Base-by-base conservation (phyloP, 1,140 invertebrate genomes). In the Cataglyphis hispanica region DNA sequence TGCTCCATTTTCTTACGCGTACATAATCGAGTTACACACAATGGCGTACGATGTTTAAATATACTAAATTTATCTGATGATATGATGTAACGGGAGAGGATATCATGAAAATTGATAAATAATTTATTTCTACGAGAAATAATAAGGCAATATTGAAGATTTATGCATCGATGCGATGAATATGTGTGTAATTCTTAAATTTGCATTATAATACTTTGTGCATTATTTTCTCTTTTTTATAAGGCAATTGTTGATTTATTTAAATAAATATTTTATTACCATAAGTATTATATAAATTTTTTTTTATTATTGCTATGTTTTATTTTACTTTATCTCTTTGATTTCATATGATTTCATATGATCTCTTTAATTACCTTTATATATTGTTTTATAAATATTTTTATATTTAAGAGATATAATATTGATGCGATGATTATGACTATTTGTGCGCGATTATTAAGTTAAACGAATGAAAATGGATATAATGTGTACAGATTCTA, bases 1-100 rank as follows among this genome's bases (percentile, higher is more conserved):
- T 87, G 89, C 85, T 90, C 88, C 84, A 90, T 90, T 90, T 90
- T 89, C 88, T 89, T 89, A 89, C 84, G 78, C 88, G 70, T 86
- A 66, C 70, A 88, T 89, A 89, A 89, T 88, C 69, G 64, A 81
- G 76, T 61, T 46, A 83, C 46, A 67, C 16, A 16, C 16, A 50
- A 19, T 4, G 31, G 31, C 37, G 16, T 31, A 53, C 31, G 69
- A 75, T 16, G 46, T 56, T 78, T 46, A 40, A 61, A 37, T 46
- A 37, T n/a, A 27, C n/a, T 31, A 78, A 34, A 67, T 69, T 69
- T 80, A 80, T 37, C 43, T 27, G 66, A 64, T 61, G 19, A 16
- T 22, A 43, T 31, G 6, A 19, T 64, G n/a, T 34, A 61, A 80
- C 50, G 31, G 37, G 31, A 37, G 25, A 37, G 13, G 7, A 31